These are phyloP conservation scores for Sphaerophoria taeniata DNA, from an alignment of 2,888 invertebrate genomes.

Conservation along the genomic window DNA sequence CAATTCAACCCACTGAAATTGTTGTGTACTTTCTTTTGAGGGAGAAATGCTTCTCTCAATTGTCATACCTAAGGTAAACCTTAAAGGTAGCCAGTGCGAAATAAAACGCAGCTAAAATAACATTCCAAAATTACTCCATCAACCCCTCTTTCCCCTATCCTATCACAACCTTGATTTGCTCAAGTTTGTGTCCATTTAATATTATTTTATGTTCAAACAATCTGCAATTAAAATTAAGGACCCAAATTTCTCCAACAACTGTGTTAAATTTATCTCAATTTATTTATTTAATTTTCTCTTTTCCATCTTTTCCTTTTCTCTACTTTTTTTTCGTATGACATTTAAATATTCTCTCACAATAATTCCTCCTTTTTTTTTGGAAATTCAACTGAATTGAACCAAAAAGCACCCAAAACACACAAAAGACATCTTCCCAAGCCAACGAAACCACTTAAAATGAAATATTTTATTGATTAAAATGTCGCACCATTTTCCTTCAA, in stretches of 20 bases:
- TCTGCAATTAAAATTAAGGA: constrained; percentile 34
- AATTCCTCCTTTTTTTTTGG: background rate
- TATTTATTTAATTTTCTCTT: constrained; percentile 5
- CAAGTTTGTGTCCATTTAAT: background rate
- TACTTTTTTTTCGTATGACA: background rate
- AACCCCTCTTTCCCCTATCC: no score
- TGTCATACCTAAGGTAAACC: no score
- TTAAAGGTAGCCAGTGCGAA: no score
- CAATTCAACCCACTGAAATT: no score
- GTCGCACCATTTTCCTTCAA: constrained; percentile 19
- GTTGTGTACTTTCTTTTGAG: no score
- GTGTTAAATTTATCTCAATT: constrained; percentile 25
- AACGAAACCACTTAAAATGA: constrained; percentile 23
- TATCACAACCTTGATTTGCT: background rate
- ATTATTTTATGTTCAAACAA: constrained; percentile 26
- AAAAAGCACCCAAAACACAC: background rate
- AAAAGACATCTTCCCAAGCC: background rate
- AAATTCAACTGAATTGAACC: background rate
- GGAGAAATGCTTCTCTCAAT: no score
- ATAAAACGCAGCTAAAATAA: no score
- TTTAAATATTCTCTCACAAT: constrained; percentile 6
- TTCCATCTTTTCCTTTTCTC: background rate
- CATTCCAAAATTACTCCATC: no score
- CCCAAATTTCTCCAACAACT: constrained; percentile 2
- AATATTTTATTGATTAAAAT: constrained; percentile 37